phyloP scores from a whole-genome alignment of 2,113 vertebrate species.

The Tachuris rubrigastra region DNA sequence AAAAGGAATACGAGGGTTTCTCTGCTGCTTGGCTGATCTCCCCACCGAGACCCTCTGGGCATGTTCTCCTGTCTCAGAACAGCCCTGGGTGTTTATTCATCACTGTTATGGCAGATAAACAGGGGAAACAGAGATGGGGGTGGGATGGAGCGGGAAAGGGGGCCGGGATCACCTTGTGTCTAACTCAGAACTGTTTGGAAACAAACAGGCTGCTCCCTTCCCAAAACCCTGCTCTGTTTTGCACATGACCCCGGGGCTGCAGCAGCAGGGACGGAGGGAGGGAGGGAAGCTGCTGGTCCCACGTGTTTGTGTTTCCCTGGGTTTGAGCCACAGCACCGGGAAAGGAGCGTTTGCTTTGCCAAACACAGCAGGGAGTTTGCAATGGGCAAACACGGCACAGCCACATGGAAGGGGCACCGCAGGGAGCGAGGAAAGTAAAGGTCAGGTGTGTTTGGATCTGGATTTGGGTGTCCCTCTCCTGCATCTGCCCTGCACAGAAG shows the following conservation, averaged over 20 bases:
- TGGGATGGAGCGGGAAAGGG: not conserved
- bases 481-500: not conserved
- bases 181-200: not conserved
- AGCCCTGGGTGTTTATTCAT: not conserved
- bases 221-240: not conserved
- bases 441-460: not conserved
- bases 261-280: not conserved
- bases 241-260: not conserved
- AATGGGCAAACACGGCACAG: not conserved
- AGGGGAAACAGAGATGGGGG: not conserved
- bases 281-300: not conserved
- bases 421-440: not conserved
- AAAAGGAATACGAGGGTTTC: not conserved
- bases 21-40: not conserved
- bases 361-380: not conserved
- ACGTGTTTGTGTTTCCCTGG: not conserved
- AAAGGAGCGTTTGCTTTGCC: not conserved
- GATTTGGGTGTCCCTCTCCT: not conserved
- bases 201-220: slow-evolving; percentile 22
- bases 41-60: not conserved
- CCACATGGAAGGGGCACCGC: not conserved
- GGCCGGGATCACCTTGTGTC: not conserved
- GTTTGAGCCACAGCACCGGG: not conserved
- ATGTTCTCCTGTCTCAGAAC: not conserved
- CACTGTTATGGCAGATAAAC: not conserved